Evolutionary conservation across 1,140 invertebrate species (phyloP), one percentile per base, ranked within the genome.

Genomic region (Eueides isabella): DNA sequence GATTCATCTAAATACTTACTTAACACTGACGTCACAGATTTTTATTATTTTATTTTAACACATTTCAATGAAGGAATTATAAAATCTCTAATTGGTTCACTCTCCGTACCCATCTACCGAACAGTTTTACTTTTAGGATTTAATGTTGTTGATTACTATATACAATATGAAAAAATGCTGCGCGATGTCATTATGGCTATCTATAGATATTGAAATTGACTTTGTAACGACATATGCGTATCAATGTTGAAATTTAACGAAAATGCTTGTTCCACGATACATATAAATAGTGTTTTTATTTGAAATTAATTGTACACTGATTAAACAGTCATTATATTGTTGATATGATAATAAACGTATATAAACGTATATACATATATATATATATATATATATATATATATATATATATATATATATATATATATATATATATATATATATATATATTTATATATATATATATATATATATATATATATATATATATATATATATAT

Each of bases 61-160:
- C 0, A 41, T 31, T 55, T 31, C 31, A 14, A 26, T 67, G 31
- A 1, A 61, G 55, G 29, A 9, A 61, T 61, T 61, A 68, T 19
- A 55, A 26, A 61, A 61, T 29, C 48, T 69, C 29, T 69, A 61
- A 68, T 28, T 61, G 30, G 48, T 69, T 69, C 48, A 69, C 55
- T 26, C 61, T 14, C 9, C 48, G 28, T 55, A 69, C 55, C 33
- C 67, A 30, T 30, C 67, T 69, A 61, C 44, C 9, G n/a, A 23
- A 12, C 23, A 1, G 16, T 55, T 68, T 33, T 26, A 61, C 41
- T 68, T 29, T 61, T 63, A 14, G 16, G 2, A 29, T 63, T 23
- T 55, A 26, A 23, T 19, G 23, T 55, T 33, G 61, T 69, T 69
- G 67, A 30, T 69, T 61, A 69, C 67, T 35, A 35, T 55, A 69